Evolutionary conservation across 2,888 invertebrate genomes (phyloP), one percentile per base, ranked within the genome.

Genomic region (Antitype chi): DNA sequence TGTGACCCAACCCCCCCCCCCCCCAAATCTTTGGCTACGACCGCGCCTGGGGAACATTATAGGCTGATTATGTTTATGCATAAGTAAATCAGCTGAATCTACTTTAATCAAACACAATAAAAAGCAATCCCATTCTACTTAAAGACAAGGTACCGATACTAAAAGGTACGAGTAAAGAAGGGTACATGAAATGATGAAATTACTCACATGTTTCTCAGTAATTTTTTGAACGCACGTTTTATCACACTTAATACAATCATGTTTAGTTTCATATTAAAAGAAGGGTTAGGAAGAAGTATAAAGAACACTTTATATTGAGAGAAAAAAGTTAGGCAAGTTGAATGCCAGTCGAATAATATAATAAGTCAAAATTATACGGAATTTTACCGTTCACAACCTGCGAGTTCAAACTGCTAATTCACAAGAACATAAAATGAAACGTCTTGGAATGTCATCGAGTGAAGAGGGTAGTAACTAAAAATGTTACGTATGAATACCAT

Each of bases 121-220:
- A 17, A 17, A 4, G 2, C 11, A 25, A 63, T 43, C 7, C 25
- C 23, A 59, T 28, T 20, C 28, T 28, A 28, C 11, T 32, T 23
- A 60, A 23, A 60, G 60, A 32, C 52, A 62, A 53, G 15, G n/a
- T 60, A 75, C 2, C 5, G 0, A 23, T 25, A n/a, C 4, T n/a
- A 53, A 25, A 23, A 25, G 11, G 6, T 25, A 25, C 7, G 7
- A 25, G 2, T 67, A 38, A 38, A n/a, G n/a, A 43, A 25, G 52
- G 23, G 15, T 23, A 52, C 1, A 47, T 25, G n/a, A 43, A 55
- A 67, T 15, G 2, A 15, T 9, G 3, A 57, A 70, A 67, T 7
- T 67, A 88, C 95, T 95, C 82, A 95, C 95, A 95, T 90, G 88
- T 90, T 93, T 59, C 77, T 92, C 49, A 95, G 80, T 17, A 95